A percentile compares a stretch with the other conserved stretches of the same genome.
These are phyloP conservation scores for Melanostoma scalare DNA, from an alignment of 2,888 invertebrate species.

Conservation along the genomic window DNA sequence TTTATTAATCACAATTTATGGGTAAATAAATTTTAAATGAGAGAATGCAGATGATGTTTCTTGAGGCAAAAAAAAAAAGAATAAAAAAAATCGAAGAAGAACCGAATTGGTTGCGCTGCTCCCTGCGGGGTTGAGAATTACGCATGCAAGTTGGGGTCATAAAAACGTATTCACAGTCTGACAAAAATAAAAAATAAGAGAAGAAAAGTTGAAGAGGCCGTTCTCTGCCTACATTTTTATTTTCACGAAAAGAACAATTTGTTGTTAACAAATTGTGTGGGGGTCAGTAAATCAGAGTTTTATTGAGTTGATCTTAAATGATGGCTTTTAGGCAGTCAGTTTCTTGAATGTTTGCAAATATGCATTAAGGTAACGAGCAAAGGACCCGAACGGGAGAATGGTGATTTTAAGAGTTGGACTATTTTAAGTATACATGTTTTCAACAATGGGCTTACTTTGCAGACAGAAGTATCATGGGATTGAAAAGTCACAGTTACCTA, in stretches of 20 bases:
- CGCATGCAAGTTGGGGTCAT: slow-evolving; percentile 67
- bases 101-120: slow-evolving; percentile 43
- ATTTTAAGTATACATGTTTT: too few relatives aligned
- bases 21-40: slow-evolving; percentile 79
- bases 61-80: not conserved
- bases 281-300: slow-evolving; percentile 67
- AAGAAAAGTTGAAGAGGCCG: slow-evolving; percentile 10
- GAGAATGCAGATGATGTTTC: slow-evolving; percentile 61
- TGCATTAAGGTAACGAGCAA: not conserved
- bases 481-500: too few relatives aligned
- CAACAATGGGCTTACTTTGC: too few relatives aligned
- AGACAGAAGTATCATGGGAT: too few relatives aligned
- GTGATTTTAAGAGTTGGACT: too few relatives aligned
- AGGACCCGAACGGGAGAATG: not conserved
- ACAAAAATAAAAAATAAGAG: not conserved
- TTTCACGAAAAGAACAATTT: slow-evolving; percentile 41
- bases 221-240: slow-evolving; percentile 23
- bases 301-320: slow-evolving; percentile 62
- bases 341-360: slow-evolving; percentile 24
- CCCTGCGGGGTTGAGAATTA: slow-evolving; percentile 65
- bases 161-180: slow-evolving; percentile 53
- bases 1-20: slow-evolving; percentile 82
- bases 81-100: slow-evolving; percentile 11
- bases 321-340: slow-evolving; percentile 39
- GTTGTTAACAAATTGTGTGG: slow-evolving; percentile 69